These are phyloP conservation scores for Cydia pomonella DNA, from an alignment of 1,140 invertebrate genomes.

Conservation along the genomic window DNA sequence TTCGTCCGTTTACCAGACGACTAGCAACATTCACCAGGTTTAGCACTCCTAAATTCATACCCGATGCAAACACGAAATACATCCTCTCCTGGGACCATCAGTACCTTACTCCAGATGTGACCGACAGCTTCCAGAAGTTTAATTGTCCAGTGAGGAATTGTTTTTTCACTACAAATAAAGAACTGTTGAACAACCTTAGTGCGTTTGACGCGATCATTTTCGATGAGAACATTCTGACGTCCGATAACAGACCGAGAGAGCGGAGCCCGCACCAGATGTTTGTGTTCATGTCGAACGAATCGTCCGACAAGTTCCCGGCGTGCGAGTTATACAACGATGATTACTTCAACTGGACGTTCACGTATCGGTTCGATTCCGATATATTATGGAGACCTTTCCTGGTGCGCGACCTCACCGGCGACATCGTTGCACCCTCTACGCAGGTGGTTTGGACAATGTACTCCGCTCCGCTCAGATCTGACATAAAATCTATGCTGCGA, in stretches of 20 bases:
- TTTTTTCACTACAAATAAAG: slow-evolving; percentile 46
- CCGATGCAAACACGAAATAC: neutral
- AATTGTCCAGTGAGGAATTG: slow-evolving; percentile 50
- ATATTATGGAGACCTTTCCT: slow-evolving; percentile 79
- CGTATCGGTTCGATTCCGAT: slow-evolving; percentile 84
- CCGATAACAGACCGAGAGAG: slow-evolving; percentile 40
- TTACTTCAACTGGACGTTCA: slow-evolving; percentile 84
- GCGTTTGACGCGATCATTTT: slow-evolving; percentile 64
- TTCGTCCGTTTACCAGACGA: too few relatives aligned
- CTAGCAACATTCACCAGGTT: too few relatives aligned
- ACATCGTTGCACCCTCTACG: slow-evolving; percentile 57
- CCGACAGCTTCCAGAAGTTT: slow-evolving; percentile 35
- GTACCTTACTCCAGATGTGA: slow-evolving; percentile 22
- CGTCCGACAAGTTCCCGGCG: slow-evolving; percentile 46
- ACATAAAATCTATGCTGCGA: slow-evolving; percentile 55
- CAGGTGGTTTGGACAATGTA: slow-evolving; percentile 47
- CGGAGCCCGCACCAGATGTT: slow-evolving; percentile 58
- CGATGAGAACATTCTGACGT: slow-evolving; percentile 42
- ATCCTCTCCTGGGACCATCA: neutral
- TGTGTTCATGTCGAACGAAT: slow-evolving; percentile 63
- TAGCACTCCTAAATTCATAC: too few relatives aligned
- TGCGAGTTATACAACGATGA: slow-evolving; percentile 55
- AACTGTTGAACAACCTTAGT: slow-evolving; percentile 46
- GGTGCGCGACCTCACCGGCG: slow-evolving; percentile 52
- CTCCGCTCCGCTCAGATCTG: slow-evolving; percentile 41